Conservation (phyloP, 2,797 vertebrate genomes). For the Trichosurus vulpecula region DNA sequence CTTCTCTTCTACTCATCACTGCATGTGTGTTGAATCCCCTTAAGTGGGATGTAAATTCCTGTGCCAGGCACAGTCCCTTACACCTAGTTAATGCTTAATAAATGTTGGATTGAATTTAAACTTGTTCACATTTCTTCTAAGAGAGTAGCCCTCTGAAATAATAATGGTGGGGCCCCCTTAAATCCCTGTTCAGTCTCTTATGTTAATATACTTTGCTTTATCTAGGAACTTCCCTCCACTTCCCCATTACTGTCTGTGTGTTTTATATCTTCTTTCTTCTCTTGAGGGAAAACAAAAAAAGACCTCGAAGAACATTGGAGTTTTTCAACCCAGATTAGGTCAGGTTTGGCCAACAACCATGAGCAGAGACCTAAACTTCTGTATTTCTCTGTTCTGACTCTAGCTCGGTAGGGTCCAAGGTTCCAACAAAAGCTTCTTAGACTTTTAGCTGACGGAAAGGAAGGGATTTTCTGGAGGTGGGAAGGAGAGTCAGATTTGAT, state of each 20-base stretch:
- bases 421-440: not conserved
- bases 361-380: not conserved
- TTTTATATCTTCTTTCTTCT: not conserved
- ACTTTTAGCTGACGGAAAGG: not conserved
- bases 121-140: not conserved
- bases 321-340: not conserved
- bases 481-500: rapidly evolving
- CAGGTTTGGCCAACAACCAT: not conserved
- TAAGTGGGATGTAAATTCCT: not conserved
- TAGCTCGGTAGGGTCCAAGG: not conserved
- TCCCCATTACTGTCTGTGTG: not conserved
- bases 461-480: too few relatives aligned
- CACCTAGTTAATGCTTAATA: not conserved
- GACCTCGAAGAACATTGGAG: not conserved
- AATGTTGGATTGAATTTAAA: not conserved
- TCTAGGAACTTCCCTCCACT: not conserved
- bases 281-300: slow-evolving; percentile 29
- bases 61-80: not conserved
- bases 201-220: not conserved
- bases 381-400: not conserved
- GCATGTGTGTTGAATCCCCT: not conserved
- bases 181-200: not conserved
- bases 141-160: not conserved
- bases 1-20: not conserved
- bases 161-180: not conserved